Evolutionary conservation across 2,888 invertebrate genomes (phyloP).

Genomic region (Aphodius granarius): DNA sequence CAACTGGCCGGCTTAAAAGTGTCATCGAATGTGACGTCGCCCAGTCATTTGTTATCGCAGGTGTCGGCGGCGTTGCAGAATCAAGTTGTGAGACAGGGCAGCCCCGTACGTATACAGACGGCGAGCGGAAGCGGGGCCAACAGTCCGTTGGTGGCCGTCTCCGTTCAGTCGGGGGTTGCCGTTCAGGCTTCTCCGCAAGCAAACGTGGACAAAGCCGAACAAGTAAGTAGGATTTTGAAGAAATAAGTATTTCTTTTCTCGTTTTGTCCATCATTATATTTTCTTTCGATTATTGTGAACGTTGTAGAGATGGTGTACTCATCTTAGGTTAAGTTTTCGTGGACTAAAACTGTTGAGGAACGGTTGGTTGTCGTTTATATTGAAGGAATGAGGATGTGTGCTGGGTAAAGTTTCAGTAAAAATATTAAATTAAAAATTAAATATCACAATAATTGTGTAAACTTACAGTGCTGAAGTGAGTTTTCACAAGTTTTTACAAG

Average conservation of each 20-base stretch:
- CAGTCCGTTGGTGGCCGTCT: slow-evolving; percentile 60
- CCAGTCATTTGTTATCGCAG: slow-evolving; percentile 60
- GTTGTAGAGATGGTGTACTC: slow-evolving; percentile 24
- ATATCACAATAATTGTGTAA: too few species aligned
- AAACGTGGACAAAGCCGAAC: slow-evolving; percentile 40
- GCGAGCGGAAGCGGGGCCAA: slow-evolving; percentile 50
- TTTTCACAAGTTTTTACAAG: too few species aligned
- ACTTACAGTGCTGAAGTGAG: too few species aligned
- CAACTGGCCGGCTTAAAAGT: slow-evolving; percentile 57
- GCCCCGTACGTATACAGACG: slow-evolving; percentile 64
- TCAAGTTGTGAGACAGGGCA: slow-evolving; percentile 58
- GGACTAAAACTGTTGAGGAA: neutral
- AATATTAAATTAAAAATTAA: too few species aligned
- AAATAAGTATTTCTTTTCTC: slow-evolving; percentile 37
- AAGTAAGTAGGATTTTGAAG: slow-evolving; percentile 50
- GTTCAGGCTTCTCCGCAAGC: slow-evolving; percentile 36
- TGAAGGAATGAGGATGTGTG: neutral
- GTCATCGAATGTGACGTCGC: slow-evolving; percentile 42
- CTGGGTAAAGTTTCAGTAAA: too few species aligned
- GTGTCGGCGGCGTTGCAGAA: slow-evolving; percentile 59
- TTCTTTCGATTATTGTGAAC: slow-evolving; percentile 10
- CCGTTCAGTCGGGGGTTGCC: slow-evolving; percentile 55
- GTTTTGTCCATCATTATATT: slow-evolving; percentile 18
- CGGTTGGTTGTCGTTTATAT: neutral
- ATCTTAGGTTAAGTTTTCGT: neutral